Base-by-base conservation (phyloP, 2,113 vertebrate genomes). In the Erinaceus europaeus region DNA sequence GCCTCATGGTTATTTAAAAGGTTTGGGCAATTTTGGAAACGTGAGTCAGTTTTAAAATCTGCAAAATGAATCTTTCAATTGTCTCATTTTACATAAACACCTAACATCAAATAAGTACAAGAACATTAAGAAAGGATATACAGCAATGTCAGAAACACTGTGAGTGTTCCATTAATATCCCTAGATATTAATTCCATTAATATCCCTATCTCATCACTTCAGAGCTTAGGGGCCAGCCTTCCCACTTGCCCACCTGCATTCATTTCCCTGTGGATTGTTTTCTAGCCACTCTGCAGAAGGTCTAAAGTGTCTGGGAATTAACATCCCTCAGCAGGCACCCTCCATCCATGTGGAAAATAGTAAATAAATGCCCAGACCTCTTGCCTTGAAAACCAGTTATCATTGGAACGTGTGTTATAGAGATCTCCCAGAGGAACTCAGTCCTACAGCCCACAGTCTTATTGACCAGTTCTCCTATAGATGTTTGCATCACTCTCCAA, bases 1-100 rank as follows among this genome's bases (percentile, higher is more conserved):
- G 36, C 4, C 67, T 86, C 67, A 27, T 57, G 32, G 17, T 84
- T 90, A 55, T 73, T 94, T 79, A 29, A 84, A 86, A 90, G 65
- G 5, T 46, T 83, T 84, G 81, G 53, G 53, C 32, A 81, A 65
- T 50, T 86, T 90, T 36, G 76, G 11, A 50, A 48, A 81, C 40
- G 83, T 53, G 80, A 50, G 72, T 84, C 82, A 32, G 18, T 32
- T 64, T 76, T 42, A 61, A 67, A 88, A 53, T 42, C 18, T 42
- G 10, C 73, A 8, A 57, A 48, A 73, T 40, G 52, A 65, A 23
- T 15, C 9, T 62, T 90, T 53, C 53, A 74, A 38, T 52, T 64
- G 68, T 86, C 32, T 81, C 34, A 36, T 69, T 93, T 89, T 36
- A 72, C 38, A 48, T 87, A 53, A 92, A 59, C 6, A 62, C 20